Base-by-base conservation (phyloP, 2,113 vertebrate genomes). In the Rana temporaria region DNA sequence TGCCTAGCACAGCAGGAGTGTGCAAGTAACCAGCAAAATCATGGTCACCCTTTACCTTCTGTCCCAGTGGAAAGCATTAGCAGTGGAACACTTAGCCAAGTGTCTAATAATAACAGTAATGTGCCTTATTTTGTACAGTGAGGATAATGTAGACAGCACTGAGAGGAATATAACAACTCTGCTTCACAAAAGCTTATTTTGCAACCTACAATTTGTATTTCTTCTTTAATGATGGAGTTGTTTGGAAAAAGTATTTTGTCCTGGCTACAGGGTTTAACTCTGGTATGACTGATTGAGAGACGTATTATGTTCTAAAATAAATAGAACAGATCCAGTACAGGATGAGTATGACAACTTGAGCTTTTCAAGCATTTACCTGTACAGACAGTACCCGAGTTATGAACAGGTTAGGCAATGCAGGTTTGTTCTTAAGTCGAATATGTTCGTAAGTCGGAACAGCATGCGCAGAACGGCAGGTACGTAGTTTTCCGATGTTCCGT, bases 1-100 rank as follows among this genome's bases (percentile, higher is more conserved):
- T 81, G 67, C 79, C 68, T 62, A 63, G 79, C 56, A 72, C 79
- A 81, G 67, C 68, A 63, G 67, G 67, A 72, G 67, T 63, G 57
- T 79, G 65, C n/a, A 56, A 79, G 78, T 63, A 71, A 64, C 57
- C 38, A 30, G 79, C 78, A 72, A 69, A 70, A 80, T 62, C 57
- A 71, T 72, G 57, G 67, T 72, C 67, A 80, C 68, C 79, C 53
- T 20, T 81, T 80, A 62, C 67, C 66, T 71, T 63, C 15, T 71
- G 78, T 72, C 67, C 68, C 79, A 26, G 57, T 34, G 55, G 66
- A 70, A 80, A 70, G 56, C 66, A 59, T 79, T 79, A 70, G 66
- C 68, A 72, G 22, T 63, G 67, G 59, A 81, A 72, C 67, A 81
- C 79, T 72, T 81, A 62, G 38, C 32, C 68, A 63, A 72, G 18